phyloP scores from a whole-genome alignment of 2,888 invertebrate genomes.

The Eristalis tenax region DNA sequence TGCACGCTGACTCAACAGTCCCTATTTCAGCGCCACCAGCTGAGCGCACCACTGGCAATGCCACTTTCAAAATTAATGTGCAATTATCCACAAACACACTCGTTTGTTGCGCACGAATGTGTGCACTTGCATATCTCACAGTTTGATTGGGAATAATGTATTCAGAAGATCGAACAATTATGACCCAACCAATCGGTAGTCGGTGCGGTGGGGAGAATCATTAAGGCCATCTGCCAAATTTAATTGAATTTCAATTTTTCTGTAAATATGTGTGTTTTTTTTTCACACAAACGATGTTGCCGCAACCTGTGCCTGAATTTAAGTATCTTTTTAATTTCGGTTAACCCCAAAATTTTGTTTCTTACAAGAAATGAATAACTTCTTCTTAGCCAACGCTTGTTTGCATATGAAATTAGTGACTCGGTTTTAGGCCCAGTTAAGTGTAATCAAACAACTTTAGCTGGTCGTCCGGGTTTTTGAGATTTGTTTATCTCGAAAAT shows the following conservation, averaged over 20 bases:
- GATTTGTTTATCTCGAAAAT: not conserved
- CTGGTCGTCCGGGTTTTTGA: not conserved
- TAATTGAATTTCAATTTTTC: not conserved
- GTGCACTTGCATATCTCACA: not conserved
- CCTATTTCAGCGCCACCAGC: constrained; percentile 11
- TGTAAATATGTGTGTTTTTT: not conserved
- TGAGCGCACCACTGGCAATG: constrained; percentile 5
- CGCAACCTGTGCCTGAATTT: not conserved
- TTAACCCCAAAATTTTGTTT: not conserved
- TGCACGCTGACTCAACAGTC: constrained; percentile 19
- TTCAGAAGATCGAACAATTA: not conserved
- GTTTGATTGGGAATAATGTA: not conserved
- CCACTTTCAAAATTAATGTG: constrained; percentile 25
- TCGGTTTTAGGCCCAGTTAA: not conserved
- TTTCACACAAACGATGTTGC: not conserved
- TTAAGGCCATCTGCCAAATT: not conserved
- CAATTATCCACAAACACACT: not conserved
- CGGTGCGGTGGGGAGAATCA: not conserved
- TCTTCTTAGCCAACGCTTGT: not conserved
- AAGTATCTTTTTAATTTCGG: not conserved
- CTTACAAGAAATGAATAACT: not conserved
- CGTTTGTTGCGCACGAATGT: no score
- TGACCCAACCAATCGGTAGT: not conserved
- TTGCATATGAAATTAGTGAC: not conserved
- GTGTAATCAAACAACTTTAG: not conserved